phyloP scores from a whole-genome alignment of 2,113 vertebrate genomes.

The Malurus cyaneus region DNA sequence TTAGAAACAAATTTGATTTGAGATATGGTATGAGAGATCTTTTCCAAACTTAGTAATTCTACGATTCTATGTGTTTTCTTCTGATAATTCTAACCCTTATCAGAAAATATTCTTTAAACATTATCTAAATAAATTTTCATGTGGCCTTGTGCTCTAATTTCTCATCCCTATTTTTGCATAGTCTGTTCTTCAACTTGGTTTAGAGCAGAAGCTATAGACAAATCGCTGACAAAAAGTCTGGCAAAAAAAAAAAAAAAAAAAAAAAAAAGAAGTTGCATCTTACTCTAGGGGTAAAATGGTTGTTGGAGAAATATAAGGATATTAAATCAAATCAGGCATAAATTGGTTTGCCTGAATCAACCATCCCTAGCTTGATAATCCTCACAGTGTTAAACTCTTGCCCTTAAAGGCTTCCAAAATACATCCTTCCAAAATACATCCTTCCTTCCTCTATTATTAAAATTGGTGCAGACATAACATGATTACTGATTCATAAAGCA shows the following conservation, averaged over 20 bases:
- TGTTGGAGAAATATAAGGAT: not conserved
- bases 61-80: not conserved
- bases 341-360: not conserved
- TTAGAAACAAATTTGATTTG: not conserved
- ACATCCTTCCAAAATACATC: not conserved
- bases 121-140: not conserved
- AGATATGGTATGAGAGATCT: not conserved
- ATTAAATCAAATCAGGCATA: not conserved
- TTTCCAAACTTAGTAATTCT: not conserved
- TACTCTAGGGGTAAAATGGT: not conserved
- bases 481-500: not conserved
- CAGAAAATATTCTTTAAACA: not conserved
- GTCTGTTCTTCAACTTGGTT: not conserved
- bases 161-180: not conserved
- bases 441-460: not conserved
- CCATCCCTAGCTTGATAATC: not conserved
- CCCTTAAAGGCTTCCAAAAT: not conserved
- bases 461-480: not conserved
- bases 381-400: not conserved
- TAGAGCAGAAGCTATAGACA: not conserved
- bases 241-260: not conserved
- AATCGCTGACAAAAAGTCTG: not conserved
- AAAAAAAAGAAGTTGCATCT: not conserved
- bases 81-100: not conserved
- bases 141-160: not conserved